phyloP scores from a whole-genome alignment of 2,797 vertebrate genomes.

The Siniperca undulata region DNA sequence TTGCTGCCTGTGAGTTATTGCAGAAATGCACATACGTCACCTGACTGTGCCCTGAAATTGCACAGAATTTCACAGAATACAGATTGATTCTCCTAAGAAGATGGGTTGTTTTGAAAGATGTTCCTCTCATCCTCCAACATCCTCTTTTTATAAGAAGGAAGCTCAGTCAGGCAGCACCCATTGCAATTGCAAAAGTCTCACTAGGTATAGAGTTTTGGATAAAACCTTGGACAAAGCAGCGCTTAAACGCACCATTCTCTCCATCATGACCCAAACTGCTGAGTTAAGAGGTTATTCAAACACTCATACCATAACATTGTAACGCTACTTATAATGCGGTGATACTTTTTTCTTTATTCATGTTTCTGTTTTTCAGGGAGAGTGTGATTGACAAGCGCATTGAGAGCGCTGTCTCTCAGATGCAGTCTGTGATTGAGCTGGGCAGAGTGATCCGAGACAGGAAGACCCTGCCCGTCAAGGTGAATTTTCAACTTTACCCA shows the following conservation, averaged over 20 bases:
- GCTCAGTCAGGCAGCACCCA: neutral
- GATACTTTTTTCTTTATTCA: neutral
- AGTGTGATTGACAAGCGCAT: conserved; percentile 94
- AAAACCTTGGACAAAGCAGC: neutral
- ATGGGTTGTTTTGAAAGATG: neutral
- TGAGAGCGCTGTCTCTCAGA: conserved; percentile 92
- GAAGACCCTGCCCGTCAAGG: conserved; percentile 97
- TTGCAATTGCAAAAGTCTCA: neutral
- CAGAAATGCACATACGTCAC: neutral
- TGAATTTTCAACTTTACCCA: conserved; percentile 60
- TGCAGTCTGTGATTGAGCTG: conserved; percentile 99
- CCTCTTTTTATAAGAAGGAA: neutral
- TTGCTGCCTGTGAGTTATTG: conserved; percentile 7
- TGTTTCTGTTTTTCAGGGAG: conserved; percentile 85
- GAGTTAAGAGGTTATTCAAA: neutral
- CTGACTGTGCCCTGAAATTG: conserved; percentile 2
- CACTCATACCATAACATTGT: neutral
- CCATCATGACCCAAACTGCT: neutral
- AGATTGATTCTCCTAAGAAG: neutral
- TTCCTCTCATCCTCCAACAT: conserved; percentile 9
- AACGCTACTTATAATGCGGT: neutral
- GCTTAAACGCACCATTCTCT: neutral
- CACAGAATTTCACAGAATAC: neutral
- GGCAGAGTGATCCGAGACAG: conserved; percentile 97
- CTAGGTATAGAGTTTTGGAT: neutral